Base-by-base conservation (phyloP, 2,888 invertebrate genomes). In the Eristalis tenax region DNA sequence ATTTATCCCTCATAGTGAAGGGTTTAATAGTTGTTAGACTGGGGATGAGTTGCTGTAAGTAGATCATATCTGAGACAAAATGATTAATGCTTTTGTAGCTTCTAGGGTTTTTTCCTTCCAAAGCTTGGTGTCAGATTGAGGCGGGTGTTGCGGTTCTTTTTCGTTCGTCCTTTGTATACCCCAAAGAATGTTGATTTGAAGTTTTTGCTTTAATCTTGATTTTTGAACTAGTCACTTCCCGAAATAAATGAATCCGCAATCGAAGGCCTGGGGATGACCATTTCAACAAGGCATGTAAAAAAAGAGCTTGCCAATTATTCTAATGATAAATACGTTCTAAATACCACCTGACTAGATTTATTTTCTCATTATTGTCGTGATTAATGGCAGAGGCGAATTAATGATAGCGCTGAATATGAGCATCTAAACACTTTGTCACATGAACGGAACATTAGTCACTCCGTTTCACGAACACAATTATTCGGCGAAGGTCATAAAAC, bases 11-110 rank as follows among this genome's bases (percentile, higher is more conserved):
- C 71, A 79, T 75, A 80, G 83, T 87, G 79, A 87, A 87, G 83
- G 75, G 79, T 87, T 87, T 87, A 87, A 83, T 87, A 87, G 87
- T 83, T 87, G 83, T 83, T 83, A 79, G 87, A 83, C 87, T 57
- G 73, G 79, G 87, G 87, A 83, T 87, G 87, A 87, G 79, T 75
- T 80, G 87, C 80, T 87, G 83, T 87, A 87, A 87, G 87, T 80
- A 87, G 87, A 87, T 87, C 79, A 80, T 87, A 87, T 87, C 87
- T 87, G 76, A n/a, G 32, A 64, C 57, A 80, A 83, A 71, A 87
- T 83, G 87, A 87, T 87, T 87, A 87, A 87, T 87, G 87, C 66
- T 83, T 79, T 81, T 77, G n/a, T 13, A 13, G 4, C 32, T 28
- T 15, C 26, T 22, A 13, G n/a, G 6, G 5, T 35, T 2, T 35